A percentile compares a stretch with the other conserved stretches of the same genome.
Conservation (phyloP, 2,113 vertebrate species). For the Corapipo altera region DNA sequence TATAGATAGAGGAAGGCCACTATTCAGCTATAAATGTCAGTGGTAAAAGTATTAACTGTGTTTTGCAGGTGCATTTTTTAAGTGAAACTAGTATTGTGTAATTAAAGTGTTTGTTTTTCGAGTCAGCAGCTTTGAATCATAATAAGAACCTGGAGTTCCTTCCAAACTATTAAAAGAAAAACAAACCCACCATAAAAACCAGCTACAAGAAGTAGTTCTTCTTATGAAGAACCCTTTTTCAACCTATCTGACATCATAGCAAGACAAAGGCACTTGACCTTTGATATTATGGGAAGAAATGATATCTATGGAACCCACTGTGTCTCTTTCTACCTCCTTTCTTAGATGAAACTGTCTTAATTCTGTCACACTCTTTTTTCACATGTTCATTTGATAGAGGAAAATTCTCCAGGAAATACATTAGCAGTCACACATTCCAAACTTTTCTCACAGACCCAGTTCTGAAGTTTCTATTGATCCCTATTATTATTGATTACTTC, state of each 20-base stretch:
- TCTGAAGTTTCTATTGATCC: background rate
- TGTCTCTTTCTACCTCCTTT: background rate
- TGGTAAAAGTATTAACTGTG: background rate
- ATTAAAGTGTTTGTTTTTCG: background rate
- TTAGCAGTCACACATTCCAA: background rate
- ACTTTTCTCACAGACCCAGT: background rate
- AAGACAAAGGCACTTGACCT: background rate
- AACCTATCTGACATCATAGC: background rate
- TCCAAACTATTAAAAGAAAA: background rate
- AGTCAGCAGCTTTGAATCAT: background rate
- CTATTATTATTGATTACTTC: background rate
- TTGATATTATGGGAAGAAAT: background rate
- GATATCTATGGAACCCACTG: fast-evolving
- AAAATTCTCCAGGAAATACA: background rate
- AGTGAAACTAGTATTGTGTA: background rate
- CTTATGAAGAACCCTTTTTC: background rate
- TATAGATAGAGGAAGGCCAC: background rate
- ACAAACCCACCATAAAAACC: background rate
- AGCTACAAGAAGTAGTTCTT: background rate
- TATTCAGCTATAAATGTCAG: background rate
- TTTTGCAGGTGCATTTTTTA: background rate
- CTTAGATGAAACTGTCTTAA: background rate
- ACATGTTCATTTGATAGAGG: background rate
- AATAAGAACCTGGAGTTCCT: background rate
- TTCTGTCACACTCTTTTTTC: background rate